Percentiles rank a stretch among this genome's conserved stretches.
phyloP scores from a whole-genome alignment of 2,888 invertebrate genomes.

The Syrphus vitripennis region DNA sequence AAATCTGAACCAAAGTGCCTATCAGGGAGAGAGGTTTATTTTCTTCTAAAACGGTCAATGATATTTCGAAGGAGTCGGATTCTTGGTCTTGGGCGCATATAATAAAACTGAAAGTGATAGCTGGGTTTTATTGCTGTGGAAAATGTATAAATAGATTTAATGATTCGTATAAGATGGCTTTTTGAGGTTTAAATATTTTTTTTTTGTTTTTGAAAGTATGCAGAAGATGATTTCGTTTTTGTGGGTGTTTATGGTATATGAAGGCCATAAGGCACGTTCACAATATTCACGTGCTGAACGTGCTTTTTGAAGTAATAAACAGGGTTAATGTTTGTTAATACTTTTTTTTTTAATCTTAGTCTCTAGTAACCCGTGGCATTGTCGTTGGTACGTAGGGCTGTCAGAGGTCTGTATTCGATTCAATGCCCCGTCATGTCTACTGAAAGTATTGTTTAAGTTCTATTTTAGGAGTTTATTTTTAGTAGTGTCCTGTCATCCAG shows the following conservation, averaged over 20 bases:
- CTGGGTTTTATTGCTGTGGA: conserved; percentile 33
- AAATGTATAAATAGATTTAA: not conserved
- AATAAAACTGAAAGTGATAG: conserved; percentile 33
- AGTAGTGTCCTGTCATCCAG: too few relatives aligned
- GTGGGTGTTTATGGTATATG: not conserved
- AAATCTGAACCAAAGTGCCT: conserved; percentile 33
- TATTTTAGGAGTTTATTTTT: too few relatives aligned
- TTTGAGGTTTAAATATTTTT: not conserved
- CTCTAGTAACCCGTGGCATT: too few relatives aligned
- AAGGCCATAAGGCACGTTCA: not conserved
- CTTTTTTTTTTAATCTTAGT: too few relatives aligned
- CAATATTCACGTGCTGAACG: not conserved
- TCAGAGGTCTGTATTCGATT: too few relatives aligned
- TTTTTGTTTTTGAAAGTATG: too few relatives aligned
- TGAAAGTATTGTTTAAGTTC: too few relatives aligned
- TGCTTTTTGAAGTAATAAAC: not conserved
- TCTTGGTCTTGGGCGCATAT: not conserved
- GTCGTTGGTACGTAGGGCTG: too few relatives aligned
- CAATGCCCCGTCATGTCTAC: too few relatives aligned
- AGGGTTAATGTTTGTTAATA: too few relatives aligned
- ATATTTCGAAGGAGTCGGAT: not conserved
- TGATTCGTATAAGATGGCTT: not conserved
- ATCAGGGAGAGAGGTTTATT: conserved; percentile 33
- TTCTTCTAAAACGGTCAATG: conserved; percentile 43
- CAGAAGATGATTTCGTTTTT: not conserved